A percentile compares a stretch with the other conserved stretches of the same genome.
These are phyloP conservation scores for Sycophila sp. DNA, from an alignment of 1,140 invertebrate genomes.

Conservation along the genomic window DNA sequence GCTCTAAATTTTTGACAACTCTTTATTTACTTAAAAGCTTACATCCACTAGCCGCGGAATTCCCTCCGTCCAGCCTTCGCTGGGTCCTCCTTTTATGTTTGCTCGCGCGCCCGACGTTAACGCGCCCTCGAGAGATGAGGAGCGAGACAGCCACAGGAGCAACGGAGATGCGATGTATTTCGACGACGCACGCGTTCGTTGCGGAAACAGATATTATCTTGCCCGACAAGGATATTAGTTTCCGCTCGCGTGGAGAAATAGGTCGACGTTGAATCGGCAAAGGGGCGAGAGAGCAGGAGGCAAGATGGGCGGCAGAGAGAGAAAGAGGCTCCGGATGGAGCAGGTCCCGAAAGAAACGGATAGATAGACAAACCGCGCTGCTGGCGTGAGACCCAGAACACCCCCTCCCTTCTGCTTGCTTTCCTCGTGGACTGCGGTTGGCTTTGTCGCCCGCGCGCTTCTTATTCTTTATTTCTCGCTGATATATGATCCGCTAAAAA, in stretches of 20 bases:
- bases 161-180: not conserved
- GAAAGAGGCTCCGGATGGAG: too few species aligned
- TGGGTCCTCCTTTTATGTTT: not conserved
- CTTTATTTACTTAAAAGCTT: too few species aligned
- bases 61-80: too few species aligned
- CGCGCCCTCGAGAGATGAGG: not conserved
- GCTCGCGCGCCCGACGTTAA: too few species aligned
- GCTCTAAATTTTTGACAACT: too few species aligned
- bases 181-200: not conserved
- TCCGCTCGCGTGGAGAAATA: constrained; percentile 33
- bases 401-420: not conserved
- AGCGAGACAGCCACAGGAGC: not conserved
- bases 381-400: not conserved
- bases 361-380: constrained; percentile 15
- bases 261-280: constrained; percentile 32
- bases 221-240: constrained; percentile 35
- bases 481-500: constrained; percentile 10
- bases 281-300: too few species aligned
- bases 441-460: not conserved
- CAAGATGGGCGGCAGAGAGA: too few species aligned
- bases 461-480: not conserved
- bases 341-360: constrained; percentile 13
- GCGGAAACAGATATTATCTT: constrained; percentile 37
- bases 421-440: not conserved
- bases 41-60: too few species aligned